Evolutionary conservation across 2,113 vertebrate species (phyloP).

Genomic region (Motacilla tschutschensis): DNA sequence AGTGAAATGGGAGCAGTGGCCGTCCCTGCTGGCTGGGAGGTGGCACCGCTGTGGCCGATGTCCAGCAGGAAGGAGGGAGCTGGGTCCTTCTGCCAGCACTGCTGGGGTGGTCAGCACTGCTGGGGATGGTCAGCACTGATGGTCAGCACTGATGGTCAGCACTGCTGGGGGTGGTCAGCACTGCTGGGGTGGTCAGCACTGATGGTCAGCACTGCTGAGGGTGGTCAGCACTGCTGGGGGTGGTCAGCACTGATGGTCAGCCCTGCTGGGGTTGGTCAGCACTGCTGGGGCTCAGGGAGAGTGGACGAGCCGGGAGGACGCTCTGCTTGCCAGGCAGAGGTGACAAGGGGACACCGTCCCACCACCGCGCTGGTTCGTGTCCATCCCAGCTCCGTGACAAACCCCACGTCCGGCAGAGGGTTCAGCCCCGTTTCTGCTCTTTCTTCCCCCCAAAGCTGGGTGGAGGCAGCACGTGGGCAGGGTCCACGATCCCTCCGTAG

Average conservation of each 20-base stretch:
- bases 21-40: not conserved
- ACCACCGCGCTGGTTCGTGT: rapidly evolving
- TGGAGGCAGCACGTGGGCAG: not conserved
- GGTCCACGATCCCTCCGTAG: conserved; percentile 15
- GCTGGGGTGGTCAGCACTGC: not conserved
- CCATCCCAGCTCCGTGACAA: not conserved
- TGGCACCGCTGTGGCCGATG: rapidly evolving
- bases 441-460: conserved; percentile 5
- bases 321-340: not conserved
- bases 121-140: not conserved
- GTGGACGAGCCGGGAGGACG: not conserved
- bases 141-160: not conserved
- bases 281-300: rapidly evolving
- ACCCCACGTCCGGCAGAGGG: not conserved
- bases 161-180: not conserved
- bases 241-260: not conserved
- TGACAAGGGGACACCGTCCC: not conserved
- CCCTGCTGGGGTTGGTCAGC: not conserved
- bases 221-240: rapidly evolving
- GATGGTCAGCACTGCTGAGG: not conserved
- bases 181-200: not conserved
- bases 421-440: not conserved
- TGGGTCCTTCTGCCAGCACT: not conserved
- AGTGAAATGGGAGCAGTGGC: not conserved
- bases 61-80: not conserved